Percentiles rank a stretch among this genome's conserved stretches.
phyloP scores from a whole-genome alignment of 2,113 vertebrate genomes.

The Dolichotis patagonum region DNA sequence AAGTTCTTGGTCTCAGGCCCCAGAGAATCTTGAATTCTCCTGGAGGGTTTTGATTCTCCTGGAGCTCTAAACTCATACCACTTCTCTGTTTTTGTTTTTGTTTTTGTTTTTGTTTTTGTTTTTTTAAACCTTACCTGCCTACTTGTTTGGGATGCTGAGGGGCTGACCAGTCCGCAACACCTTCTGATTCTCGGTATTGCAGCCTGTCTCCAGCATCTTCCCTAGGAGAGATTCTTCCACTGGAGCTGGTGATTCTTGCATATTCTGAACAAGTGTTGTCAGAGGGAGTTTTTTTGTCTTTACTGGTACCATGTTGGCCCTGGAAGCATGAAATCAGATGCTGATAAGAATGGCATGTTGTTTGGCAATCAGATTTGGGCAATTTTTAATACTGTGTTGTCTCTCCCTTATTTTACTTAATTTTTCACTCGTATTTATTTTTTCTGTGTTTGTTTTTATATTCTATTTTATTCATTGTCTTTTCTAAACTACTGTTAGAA shows the following conservation, averaged over 20 bases:
- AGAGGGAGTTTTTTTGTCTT: constrained; percentile 92
- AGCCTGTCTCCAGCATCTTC: constrained; percentile 96
- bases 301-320: background rate
- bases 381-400: background rate
- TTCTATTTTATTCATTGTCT: no score
- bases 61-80: no score
- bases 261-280: constrained; percentile 94
- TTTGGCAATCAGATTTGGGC: background rate
- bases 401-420: background rate
- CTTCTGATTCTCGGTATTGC: constrained; percentile 93
- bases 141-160: no score
- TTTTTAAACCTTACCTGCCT: no score
- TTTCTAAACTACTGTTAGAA: background rate
- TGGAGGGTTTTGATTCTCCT: no score
- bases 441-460: background rate
- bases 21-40: no score
- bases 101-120: no score
- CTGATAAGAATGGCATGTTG: background rate
- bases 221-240: constrained; percentile 96
- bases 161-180: no score
- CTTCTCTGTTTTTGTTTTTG: no score
- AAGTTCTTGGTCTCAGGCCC: no score
- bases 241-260: constrained; percentile 91
- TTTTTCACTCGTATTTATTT: background rate
- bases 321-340: background rate